Evolutionary conservation across 2,888 invertebrate genomes (phyloP), one percentile per base, ranked within the genome.

Genomic region (Cremastinae sp.): DNA sequence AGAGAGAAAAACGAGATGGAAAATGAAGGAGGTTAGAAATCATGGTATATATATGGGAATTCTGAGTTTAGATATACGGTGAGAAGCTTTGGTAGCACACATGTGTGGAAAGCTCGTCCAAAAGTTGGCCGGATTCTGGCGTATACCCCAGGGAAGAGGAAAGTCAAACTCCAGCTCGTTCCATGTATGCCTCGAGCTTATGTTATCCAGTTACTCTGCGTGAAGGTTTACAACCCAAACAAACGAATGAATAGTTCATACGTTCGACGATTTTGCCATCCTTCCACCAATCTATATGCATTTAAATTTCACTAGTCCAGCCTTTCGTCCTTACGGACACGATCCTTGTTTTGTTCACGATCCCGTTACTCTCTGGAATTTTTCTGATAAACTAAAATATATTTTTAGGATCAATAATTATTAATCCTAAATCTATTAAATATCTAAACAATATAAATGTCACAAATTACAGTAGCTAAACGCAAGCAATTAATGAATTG

Each of bases 151-250:
- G 62, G 62, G 49, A 69, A 37, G 70, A 59, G 79, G 81, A 84
- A 84, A 86, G 84, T 84, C 83, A 85, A 85, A 80, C 84, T 78
- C 55, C 61, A 28, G 35, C 58, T 65, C 55, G 10, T 9, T 70
- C 71, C 55, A 65, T 74, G 69, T 79, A 71, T 71, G 56, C 78
- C 75, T 74, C 70, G 69, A 78, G 83, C 82, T 85, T 83, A 83
- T 83, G 85, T 86, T 86, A 86, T 84, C 85, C 81, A 84, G 83
- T 85, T 84, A 83, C 81, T 75, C 71, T 79, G 79, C 28, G 43
- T 80, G 10, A 81, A 83, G 80, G 80, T 83, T 86, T 86, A 82
- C 84, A 82, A 81, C 77, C 81, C 84, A 85, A 86, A 84, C 83
- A 84, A 84, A 84, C 82, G 81, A 83, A 83, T 81, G 81, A 82